Conservation (phyloP, 2,888 invertebrate species). For the Agrotis puta region DNA sequence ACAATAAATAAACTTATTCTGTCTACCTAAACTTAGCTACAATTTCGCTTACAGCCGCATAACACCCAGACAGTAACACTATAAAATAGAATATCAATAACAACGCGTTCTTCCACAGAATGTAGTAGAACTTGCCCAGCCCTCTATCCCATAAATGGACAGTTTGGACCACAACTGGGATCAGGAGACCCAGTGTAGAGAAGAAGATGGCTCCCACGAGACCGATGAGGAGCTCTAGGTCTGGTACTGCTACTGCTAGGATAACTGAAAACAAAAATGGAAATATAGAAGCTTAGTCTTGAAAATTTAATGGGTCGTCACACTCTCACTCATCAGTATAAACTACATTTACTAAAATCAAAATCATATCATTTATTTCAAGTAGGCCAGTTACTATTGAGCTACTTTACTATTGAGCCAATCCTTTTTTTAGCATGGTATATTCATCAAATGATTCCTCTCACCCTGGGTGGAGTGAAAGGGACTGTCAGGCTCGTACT, state of each 20-base stretch:
- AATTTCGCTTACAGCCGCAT: conserved; percentile 77
- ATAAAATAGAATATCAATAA: conserved; percentile 79
- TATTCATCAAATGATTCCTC: no score
- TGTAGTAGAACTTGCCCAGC: conserved; percentile 92
- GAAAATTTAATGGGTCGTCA: no score
- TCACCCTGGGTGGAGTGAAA: no score
- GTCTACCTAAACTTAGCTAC: conserved; percentile 64
- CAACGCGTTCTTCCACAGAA: conserved; percentile 92
- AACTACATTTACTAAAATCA: no score
- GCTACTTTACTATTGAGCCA: no score
- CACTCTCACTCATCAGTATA: no score
- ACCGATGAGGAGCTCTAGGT: conserved; percentile 96
- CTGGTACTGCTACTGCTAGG: conserved; percentile 94
- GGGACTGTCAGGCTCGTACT: no score
- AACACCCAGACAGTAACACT: conserved; percentile 82
- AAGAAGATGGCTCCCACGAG: conserved; percentile 96
- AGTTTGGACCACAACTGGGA: conserved; percentile 94
- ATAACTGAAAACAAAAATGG: conserved; percentile 89
- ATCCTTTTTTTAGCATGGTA: no score
- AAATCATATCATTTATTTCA: no score
- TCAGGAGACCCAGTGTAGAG: conserved; percentile 93
- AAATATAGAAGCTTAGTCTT: neutral
- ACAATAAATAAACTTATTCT: conserved; percentile 31
- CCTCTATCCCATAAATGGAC: conserved; percentile 93
- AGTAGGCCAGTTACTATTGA: no score